Evolutionary conservation across 2,888 invertebrate genomes (phyloP).

Genomic region (Drosophila lacicola): DNA sequence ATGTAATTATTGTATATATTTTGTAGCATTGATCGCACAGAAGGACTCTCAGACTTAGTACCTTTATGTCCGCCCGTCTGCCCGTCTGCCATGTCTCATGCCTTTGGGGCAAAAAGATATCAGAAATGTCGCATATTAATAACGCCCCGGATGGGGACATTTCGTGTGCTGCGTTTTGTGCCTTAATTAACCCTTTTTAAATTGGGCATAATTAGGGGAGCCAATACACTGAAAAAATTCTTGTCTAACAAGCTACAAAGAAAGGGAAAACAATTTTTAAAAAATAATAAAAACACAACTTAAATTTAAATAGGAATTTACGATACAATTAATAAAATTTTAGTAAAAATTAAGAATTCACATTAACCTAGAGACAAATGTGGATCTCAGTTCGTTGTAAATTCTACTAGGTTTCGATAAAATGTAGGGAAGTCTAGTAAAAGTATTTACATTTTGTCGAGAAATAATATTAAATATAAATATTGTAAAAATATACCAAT

Average conservation of each 20-base stretch:
- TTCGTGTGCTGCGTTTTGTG: constrained; percentile 74
- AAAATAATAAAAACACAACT: no score
- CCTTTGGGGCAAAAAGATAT: constrained; percentile 70
- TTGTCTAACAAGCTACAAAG: neutral
- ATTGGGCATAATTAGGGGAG: constrained; percentile 81
- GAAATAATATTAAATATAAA: no score
- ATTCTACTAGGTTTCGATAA: no score
- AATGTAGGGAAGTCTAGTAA: no score
- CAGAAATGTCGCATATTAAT: constrained; percentile 82
- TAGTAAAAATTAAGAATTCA: no score
- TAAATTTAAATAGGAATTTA: no score
- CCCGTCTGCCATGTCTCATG: constrained; percentile 9
- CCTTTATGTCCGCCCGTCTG: neutral
- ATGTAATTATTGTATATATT: constrained; percentile 77
- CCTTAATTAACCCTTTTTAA: constrained; percentile 84
- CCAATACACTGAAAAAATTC: constrained; percentile 58
- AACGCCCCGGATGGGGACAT: constrained; percentile 75
- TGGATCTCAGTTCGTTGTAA: no score
- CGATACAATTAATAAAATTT: no score
- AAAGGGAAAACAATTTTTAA: no score
- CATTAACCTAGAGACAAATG: no score
- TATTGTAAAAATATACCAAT: no score
- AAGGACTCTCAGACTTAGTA: constrained; percentile 41
- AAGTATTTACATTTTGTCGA: no score
- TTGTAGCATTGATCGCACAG: constrained; percentile 45